Evolutionary conservation across 2,797 vertebrate species (phyloP).

Genomic region (Ibycter americanus): DNA sequence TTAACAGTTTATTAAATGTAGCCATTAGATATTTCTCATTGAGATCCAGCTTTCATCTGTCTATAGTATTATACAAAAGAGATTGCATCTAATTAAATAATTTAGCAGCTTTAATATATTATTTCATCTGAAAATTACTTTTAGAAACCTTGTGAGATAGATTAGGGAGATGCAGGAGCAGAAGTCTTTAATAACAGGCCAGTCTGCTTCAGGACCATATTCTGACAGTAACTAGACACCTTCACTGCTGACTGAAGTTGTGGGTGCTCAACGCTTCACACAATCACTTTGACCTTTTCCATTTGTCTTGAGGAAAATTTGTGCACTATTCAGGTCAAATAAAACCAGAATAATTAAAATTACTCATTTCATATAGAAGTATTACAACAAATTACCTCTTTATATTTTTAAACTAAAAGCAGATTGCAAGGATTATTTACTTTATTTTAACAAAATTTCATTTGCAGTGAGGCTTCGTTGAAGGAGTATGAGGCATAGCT

Average conservation of each 20-base stretch:
- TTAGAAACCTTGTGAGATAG: background rate
- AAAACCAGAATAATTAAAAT: background rate
- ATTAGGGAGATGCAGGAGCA: background rate
- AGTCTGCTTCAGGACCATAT: background rate
- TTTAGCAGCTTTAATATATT: background rate
- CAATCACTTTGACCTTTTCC: background rate
- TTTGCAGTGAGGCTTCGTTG: background rate
- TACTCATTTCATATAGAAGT: background rate
- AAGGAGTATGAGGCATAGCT: background rate
- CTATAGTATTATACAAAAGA: background rate
- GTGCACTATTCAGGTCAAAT: background rate
- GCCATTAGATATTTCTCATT: background rate
- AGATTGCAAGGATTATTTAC: background rate
- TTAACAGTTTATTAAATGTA: slow-evolving; percentile 36
- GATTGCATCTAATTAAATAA: slow-evolving; percentile 20
- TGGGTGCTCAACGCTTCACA: background rate
- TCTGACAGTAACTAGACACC: background rate
- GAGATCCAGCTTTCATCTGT: background rate
- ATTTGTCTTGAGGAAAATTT: background rate
- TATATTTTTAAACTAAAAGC: background rate
- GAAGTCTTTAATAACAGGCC: background rate
- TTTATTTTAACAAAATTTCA: background rate
- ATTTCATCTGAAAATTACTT: background rate
- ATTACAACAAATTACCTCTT: background rate
- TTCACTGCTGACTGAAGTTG: background rate